Conservation (phyloP, 2,113 vertebrate species). For the Bos indicus region DNA sequence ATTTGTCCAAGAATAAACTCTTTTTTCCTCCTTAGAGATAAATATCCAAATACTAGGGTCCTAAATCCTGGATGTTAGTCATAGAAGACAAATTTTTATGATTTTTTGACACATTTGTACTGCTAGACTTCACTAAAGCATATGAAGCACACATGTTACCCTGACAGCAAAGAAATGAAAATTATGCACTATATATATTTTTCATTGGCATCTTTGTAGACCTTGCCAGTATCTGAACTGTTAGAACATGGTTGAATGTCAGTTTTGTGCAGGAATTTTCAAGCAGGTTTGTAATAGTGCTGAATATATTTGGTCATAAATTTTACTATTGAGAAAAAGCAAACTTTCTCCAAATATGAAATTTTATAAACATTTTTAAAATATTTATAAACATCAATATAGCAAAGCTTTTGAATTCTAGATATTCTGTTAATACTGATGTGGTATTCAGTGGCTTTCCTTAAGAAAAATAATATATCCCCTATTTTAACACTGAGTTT, state of each 20-base stretch:
- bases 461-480: background rate
- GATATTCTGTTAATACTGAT: slow-evolving; percentile 17
- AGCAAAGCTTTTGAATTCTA: slow-evolving; percentile 20
- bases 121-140: slow-evolving; percentile 72
- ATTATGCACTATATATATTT: slow-evolving; percentile 70
- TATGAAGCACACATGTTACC: slow-evolving; percentile 70
- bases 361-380: slow-evolving; percentile 37
- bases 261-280: slow-evolving; percentile 61
- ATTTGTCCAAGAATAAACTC: slow-evolving; percentile 55
- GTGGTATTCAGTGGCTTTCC: background rate
- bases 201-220: slow-evolving; percentile 67
- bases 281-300: slow-evolving; percentile 57
- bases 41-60: slow-evolving; percentile 49
- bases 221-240: slow-evolving; percentile 69
- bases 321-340: slow-evolving; percentile 59
- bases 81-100: slow-evolving; percentile 70
- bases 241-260: slow-evolving; percentile 70
- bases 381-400: background rate
- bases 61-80: slow-evolving; percentile 68
- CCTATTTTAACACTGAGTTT: background rate
- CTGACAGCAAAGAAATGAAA: slow-evolving; percentile 73
- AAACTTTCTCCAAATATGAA: slow-evolving; percentile 54
- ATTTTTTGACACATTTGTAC: slow-evolving; percentile 72
- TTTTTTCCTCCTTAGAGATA: slow-evolving; percentile 42
- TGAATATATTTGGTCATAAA: slow-evolving; percentile 55